Percentiles rank a stretch among this genome's conserved stretches.
Conservation (phyloP, 2,113 vertebrate genomes). For the Onychorhynchus coronatus region DNA sequence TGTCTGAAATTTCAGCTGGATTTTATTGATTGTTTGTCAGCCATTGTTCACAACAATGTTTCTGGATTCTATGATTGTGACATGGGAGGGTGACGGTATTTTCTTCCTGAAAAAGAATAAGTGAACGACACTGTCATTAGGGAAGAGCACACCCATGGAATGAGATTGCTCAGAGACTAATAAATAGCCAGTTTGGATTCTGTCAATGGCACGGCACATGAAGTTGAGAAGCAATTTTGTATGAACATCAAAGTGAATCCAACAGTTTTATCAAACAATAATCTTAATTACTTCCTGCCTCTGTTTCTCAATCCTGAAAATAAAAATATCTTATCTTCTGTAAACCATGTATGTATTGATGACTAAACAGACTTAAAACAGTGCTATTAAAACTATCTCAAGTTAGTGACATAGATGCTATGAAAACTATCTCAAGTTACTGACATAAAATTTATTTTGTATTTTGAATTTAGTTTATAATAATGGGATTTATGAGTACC, state of each 20-base stretch:
- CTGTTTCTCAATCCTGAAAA: not conserved
- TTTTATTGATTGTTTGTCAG: not conserved
- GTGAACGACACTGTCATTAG: not conserved
- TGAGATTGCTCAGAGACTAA: not conserved
- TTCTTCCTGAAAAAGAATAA: not conserved
- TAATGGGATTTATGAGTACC: not conserved
- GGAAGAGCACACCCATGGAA: not conserved
- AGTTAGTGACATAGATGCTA: not conserved
- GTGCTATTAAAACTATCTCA: not conserved
- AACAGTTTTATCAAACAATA: not conserved
- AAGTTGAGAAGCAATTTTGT: not conserved
- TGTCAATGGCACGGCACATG: not conserved
- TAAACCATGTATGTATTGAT: not conserved
- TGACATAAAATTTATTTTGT: not conserved
- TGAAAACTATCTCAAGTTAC: not conserved
- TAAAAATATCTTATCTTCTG: not conserved
- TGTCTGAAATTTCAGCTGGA: not conserved
- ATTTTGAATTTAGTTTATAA: not conserved
- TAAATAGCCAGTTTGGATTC: not conserved
- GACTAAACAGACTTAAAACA: not conserved
- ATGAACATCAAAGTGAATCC: not conserved
- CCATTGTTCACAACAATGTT: not conserved
- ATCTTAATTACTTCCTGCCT: not conserved
- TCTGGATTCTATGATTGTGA: not conserved
- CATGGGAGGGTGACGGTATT: not conserved